Conservation (phyloP, 2,113 vertebrate species). For the Chloropsis cyanopogon region DNA sequence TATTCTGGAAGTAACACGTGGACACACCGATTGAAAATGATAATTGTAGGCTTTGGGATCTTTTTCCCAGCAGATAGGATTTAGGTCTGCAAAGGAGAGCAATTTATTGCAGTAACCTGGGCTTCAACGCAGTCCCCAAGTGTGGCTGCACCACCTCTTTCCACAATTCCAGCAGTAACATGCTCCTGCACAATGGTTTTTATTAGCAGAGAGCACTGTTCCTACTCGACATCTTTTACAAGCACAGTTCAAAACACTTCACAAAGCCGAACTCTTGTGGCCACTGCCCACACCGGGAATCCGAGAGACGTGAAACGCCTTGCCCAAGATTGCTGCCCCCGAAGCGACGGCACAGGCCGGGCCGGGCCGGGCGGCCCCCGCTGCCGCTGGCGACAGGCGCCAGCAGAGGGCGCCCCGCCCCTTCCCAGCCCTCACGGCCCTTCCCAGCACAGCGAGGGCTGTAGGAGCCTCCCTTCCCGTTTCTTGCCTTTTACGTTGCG, state of each 20-base stretch:
- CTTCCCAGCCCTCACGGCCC: background rate
- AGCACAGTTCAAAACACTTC: background rate
- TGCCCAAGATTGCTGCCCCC: rapidly evolving
- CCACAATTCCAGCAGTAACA: background rate
- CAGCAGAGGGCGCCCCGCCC: background rate
- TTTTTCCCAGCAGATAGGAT: background rate
- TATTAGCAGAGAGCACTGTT: background rate
- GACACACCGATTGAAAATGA: background rate
- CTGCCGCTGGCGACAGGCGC: background rate
- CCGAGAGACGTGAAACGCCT: rapidly evolving
- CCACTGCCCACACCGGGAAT: rapidly evolving
- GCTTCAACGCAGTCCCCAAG: rapidly evolving
- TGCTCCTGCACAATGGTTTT: rapidly evolving
- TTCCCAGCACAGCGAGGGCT: rapidly evolving
- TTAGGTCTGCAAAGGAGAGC: background rate
- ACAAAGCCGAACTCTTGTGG: background rate
- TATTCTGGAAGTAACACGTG: background rate
- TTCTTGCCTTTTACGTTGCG: background rate
- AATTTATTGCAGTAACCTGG: background rate
- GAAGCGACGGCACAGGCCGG: rapidly evolving
- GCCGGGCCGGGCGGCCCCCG: background rate
- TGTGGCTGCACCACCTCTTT: rapidly evolving
- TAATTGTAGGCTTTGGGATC: background rate
- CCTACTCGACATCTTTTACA: background rate
- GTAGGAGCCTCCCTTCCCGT: background rate